Evolutionary conservation across 2,113 vertebrate genomes (phyloP).

Genomic region (Cyrtonyx montezumae): DNA sequence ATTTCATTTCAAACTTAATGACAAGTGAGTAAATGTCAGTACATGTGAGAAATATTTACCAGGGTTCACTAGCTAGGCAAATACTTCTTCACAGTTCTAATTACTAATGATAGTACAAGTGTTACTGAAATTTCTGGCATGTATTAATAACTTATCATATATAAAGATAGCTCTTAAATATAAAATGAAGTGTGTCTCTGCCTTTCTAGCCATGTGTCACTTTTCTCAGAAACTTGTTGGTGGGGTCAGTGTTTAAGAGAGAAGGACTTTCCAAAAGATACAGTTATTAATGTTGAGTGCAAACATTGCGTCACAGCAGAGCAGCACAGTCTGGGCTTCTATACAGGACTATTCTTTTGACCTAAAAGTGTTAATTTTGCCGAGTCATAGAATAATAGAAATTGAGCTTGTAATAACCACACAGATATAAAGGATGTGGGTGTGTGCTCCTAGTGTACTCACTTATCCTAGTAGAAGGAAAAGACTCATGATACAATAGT

Average conservation of each 20-base stretch:
- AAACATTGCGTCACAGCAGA: background rate
- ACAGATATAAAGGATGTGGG: background rate
- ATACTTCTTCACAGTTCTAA: constrained; percentile 1
- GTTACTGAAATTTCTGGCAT: constrained; percentile 23
- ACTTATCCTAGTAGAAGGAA: background rate
- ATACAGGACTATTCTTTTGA: background rate
- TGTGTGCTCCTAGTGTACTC: background rate
- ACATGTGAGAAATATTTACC: background rate
- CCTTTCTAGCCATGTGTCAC: background rate
- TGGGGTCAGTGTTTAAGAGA: background rate
- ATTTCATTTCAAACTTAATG: background rate
- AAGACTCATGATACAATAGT: background rate
- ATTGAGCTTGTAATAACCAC: background rate
- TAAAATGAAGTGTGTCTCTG: background rate
- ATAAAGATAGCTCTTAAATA: constrained; percentile 23
- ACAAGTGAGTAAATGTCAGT: background rate
- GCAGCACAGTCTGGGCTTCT: background rate
- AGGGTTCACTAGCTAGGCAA: constrained; percentile 16
- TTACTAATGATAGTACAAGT: background rate
- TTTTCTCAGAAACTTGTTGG: background rate
- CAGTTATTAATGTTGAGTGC: background rate
- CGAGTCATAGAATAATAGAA: background rate
- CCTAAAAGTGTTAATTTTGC: background rate
- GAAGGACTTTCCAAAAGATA: background rate
- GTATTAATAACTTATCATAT: constrained; percentile 30